These are phyloP conservation scores for Rotaria sp. DNA, from an alignment of 2,888 invertebrate species.

Conservation along the genomic window DNA sequence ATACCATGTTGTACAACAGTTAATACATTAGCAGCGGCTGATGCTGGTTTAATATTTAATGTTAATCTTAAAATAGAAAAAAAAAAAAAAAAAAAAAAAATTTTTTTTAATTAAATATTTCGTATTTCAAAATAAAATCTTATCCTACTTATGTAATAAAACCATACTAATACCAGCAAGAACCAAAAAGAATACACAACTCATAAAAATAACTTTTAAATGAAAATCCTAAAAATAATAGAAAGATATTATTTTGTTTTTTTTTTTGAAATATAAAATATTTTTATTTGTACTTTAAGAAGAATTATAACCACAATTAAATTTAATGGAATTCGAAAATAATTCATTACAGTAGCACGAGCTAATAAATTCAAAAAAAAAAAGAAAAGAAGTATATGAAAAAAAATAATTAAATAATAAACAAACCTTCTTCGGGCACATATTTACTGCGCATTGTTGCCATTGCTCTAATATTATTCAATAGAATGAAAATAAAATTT, in stretches of 20 bases:
- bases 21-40: not conserved
- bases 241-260: not conserved
- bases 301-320: slow-evolving; percentile 58
- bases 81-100: not conserved
- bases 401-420: not conserved
- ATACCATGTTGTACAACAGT: not conserved
- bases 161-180: not conserved
- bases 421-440: slow-evolving; percentile 56
- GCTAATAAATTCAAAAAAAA: slow-evolving; percentile 45
- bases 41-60: not conserved
- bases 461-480: slow-evolving; percentile 46
- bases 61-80: not conserved
- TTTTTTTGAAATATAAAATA: no score
- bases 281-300: slow-evolving; percentile 45
- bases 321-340: slow-evolving; percentile 58
- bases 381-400: not conserved
- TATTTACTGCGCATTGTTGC: slow-evolving; percentile 57
- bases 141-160: not conserved
- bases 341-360: slow-evolving; percentile 58
- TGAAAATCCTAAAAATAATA: not conserved
- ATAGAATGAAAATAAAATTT: not conserved
- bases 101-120: not conserved
- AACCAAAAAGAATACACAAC: slow-evolving; percentile 18
- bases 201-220: not conserved
- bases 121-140: not conserved